A percentile compares a stretch with the other conserved stretches of the same genome.
phyloP scores from a whole-genome alignment of 2,113 vertebrate genomes.

The Lagopus leucura region DNA sequence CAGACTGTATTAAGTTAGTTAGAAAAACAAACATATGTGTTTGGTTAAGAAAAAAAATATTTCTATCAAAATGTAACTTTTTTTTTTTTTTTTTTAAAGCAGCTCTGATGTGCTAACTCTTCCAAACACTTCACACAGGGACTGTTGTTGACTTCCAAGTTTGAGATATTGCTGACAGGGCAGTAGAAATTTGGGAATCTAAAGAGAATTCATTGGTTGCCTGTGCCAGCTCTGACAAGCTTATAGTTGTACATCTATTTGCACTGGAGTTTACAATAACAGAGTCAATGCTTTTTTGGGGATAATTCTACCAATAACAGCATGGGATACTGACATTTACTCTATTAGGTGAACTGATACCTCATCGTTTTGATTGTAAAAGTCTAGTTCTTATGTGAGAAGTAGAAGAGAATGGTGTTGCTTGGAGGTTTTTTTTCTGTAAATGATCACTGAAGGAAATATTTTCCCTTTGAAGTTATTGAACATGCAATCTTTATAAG shows the following conservation, averaged over 20 bases:
- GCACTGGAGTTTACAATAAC: background rate
- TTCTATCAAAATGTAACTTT: background rate
- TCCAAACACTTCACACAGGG: background rate
- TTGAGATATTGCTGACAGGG: background rate
- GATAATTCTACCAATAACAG: background rate
- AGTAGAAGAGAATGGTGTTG: background rate
- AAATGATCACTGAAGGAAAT: background rate
- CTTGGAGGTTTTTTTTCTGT: background rate
- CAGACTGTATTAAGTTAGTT: background rate
- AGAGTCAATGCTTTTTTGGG: background rate
- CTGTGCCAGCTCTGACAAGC: background rate
- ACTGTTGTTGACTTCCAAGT: background rate
- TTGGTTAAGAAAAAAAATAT: conserved; percentile 7
- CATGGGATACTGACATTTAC: background rate
- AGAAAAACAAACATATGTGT: conserved; percentile 29
- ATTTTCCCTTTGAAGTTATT: background rate
- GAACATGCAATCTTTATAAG: background rate
- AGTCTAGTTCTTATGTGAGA: background rate
- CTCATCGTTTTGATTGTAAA: background rate
- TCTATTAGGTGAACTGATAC: background rate
- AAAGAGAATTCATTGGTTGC: background rate
- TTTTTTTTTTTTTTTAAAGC: background rate
- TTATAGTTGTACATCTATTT: background rate
- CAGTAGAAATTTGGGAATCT: background rate
- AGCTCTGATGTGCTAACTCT: background rate